These are phyloP conservation scores for Cyanocitta stelleri DNA, from an alignment of 2,113 vertebrate species.

Conservation along the genomic window DNA sequence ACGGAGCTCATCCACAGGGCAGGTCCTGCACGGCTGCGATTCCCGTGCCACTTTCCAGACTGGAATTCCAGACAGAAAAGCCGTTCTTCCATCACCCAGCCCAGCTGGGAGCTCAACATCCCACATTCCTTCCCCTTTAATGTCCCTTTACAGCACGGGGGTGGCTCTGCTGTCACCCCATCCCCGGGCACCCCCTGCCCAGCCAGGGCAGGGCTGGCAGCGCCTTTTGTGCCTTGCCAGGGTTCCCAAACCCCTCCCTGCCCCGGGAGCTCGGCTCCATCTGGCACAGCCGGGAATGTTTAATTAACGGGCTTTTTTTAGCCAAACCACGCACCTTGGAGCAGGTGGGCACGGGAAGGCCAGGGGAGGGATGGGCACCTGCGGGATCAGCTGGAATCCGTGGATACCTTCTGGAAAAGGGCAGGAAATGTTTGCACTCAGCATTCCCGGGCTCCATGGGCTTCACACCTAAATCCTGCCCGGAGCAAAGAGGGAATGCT, in stretches of 20 bases:
- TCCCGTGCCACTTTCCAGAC: fast-evolving
- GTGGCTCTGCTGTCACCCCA: background rate
- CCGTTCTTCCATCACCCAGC: fast-evolving
- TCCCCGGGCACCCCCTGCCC: background rate
- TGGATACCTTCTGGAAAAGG: background rate
- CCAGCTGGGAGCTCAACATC: fast-evolving
- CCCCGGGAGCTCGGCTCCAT: background rate
- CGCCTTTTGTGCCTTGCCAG: constrained; percentile 1
- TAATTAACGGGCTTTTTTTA: constrained; percentile 24
- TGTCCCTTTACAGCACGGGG: background rate
- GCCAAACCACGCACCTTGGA: background rate
- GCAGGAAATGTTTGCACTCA: background rate
- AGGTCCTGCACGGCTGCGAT: background rate
- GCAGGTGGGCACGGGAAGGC: background rate
- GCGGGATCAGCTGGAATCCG: background rate
- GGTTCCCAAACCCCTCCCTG: background rate
- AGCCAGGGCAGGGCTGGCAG: constrained; percentile 30
- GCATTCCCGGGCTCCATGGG: fast-evolving
- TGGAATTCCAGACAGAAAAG: too few relatives aligned
- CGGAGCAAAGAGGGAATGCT: fast-evolving
- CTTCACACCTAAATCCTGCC: fast-evolving
- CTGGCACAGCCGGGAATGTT: background rate
- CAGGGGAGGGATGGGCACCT: background rate
- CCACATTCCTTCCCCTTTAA: fast-evolving
- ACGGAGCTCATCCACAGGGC: too few relatives aligned